These are phyloP conservation scores for Onthophagus sagittarius DNA, from an alignment of 2,888 invertebrate genomes.

Conservation along the genomic window DNA sequence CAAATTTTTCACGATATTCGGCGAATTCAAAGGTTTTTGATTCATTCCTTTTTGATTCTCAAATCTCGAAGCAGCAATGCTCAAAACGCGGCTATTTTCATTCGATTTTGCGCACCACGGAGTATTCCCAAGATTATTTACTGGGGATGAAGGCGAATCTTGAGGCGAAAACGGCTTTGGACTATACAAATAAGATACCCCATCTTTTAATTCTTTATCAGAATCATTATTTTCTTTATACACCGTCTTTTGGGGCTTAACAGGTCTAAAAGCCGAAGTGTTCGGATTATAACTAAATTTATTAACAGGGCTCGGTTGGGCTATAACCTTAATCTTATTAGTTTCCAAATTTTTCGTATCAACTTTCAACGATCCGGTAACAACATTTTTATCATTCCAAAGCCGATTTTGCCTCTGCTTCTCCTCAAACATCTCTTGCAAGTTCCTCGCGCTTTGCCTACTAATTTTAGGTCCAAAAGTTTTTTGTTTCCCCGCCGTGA, in stretches of 20 bases:
- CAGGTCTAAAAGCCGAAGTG: slow-evolving; percentile 67
- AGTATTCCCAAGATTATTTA: slow-evolving; percentile 37
- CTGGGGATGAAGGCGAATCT: slow-evolving; percentile 22
- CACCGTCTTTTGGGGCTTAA: slow-evolving; percentile 30
- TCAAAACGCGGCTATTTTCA: slow-evolving; percentile 51
- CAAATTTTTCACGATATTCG: slow-evolving; percentile 37
- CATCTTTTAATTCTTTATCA: slow-evolving; percentile 7
- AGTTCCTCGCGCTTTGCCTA: slow-evolving; percentile 41
- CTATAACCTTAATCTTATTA: slow-evolving; percentile 50
- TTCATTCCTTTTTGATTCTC: slow-evolving; percentile 40
- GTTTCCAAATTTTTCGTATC: slow-evolving; percentile 38
- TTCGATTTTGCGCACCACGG: slow-evolving; percentile 52
- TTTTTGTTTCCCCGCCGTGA: slow-evolving; percentile 36
- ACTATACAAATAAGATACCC: slow-evolving; percentile 43
- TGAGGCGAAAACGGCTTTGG: slow-evolving; percentile 40
- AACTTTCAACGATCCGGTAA: slow-evolving; percentile 47
- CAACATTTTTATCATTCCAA: slow-evolving; percentile 41
- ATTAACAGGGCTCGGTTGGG: slow-evolving; percentile 62
- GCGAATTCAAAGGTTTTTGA: slow-evolving; percentile 31
- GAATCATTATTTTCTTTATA: slow-evolving; percentile 2
- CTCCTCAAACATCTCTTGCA: slow-evolving; percentile 47
- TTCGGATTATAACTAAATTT: slow-evolving; percentile 74
- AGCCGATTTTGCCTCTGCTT: slow-evolving; percentile 38
- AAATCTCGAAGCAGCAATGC: slow-evolving; percentile 55
- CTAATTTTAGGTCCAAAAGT: slow-evolving; percentile 46